Conservation (phyloP, 2,888 invertebrate species). For the Agrenia bidenticulata region DNA sequence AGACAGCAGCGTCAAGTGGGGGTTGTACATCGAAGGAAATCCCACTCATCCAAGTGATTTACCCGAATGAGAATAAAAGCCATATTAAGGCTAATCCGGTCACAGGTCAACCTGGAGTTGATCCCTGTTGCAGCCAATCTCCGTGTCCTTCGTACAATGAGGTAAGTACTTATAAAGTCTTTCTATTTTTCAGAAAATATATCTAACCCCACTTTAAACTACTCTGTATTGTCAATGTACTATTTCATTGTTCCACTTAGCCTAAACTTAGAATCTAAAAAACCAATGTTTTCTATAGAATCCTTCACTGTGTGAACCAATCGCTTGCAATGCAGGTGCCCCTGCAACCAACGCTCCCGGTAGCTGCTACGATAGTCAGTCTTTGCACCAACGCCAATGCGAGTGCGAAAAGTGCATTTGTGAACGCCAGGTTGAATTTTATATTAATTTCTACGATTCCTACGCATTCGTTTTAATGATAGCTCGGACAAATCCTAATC, state of each 20-base stretch:
- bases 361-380: constrained; percentile 44
- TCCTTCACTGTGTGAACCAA: constrained; percentile 25
- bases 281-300: constrained; percentile 14
- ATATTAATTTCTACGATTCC: not conserved
- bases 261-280: too few species aligned
- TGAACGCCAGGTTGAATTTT: constrained; percentile 22
- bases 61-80: constrained; percentile 44
- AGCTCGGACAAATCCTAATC: too few species aligned
- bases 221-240: too few species aligned
- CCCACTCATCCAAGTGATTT: constrained; percentile 36
- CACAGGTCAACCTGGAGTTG: constrained; percentile 30
- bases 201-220: not conserved
- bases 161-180: too few species aligned
- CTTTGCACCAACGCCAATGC: constrained; percentile 49
- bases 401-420: constrained; percentile 42
- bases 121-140: constrained; percentile 28
- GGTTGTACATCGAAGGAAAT: constrained; percentile 25
- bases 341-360: constrained; percentile 26
- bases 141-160: constrained; percentile 26
- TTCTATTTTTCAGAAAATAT: too few species aligned
- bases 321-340: constrained; percentile 29
- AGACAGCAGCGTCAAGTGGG: too few species aligned
- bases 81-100: constrained; percentile 39
- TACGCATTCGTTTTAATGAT: too few species aligned
- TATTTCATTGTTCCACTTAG: too few species aligned